A percentile compares a stretch with the other conserved stretches of the same genome.
Evolutionary conservation across 2,113 vertebrate genomes (phyloP).

Genomic region (Rhinogobius similis): DNA sequence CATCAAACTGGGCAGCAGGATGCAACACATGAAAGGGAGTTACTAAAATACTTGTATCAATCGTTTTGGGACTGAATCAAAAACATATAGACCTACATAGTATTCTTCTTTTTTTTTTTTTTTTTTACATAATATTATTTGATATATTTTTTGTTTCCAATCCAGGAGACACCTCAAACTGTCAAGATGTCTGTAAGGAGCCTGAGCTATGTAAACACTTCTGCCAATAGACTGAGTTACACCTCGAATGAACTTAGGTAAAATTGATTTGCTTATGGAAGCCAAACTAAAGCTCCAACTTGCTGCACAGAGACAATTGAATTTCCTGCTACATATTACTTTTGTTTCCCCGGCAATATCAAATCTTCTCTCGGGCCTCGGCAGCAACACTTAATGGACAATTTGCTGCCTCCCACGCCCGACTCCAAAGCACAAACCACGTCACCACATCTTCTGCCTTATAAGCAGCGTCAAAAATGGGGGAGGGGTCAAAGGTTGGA

Average conservation of each 20-base stretch:
- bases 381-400: constrained; percentile 80
- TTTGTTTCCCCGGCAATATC: constrained; percentile 82
- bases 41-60: no score
- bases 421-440: constrained; percentile 34
- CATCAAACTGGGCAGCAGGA: no score
- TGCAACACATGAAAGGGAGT: no score
- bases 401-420: constrained; percentile 74
- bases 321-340: constrained; percentile 83
- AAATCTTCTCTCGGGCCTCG: constrained; percentile 79
- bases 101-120: no score
- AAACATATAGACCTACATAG: neutral
- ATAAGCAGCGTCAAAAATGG: constrained; percentile 41
- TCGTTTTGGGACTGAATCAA: neutral
- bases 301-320: constrained; percentile 78
- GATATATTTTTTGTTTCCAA: neutral
- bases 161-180: neutral
- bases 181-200: constrained; percentile 41
- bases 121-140: neutral
- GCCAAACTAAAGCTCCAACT: constrained; percentile 73
- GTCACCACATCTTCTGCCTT: constrained; percentile 44
- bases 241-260: constrained; percentile 66
- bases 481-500: constrained; percentile 47
- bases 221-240: constrained; percentile 41
- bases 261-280: constrained; percentile 76
- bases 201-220: constrained; percentile 59